Evolutionary conservation across 2,113 vertebrate species (phyloP).

Genomic region (Mustelus asterias): DNA sequence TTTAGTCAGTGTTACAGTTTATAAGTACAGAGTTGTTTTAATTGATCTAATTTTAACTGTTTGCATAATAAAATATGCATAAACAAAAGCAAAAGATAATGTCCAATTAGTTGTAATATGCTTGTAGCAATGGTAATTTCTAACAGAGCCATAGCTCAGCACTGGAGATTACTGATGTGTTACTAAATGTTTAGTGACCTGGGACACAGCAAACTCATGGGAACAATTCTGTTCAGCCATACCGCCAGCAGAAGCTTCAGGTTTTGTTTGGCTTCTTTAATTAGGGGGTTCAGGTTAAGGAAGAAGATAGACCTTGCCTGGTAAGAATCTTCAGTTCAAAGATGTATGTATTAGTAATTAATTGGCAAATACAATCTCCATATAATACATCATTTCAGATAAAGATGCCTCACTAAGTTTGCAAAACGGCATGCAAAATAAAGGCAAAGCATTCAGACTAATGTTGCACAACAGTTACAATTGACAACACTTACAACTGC

Average conservation of each 20-base stretch:
- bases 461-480: neutral
- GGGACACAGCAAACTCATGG: constrained; percentile 11
- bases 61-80: neutral
- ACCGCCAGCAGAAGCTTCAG: neutral
- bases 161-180: constrained; percentile 20
- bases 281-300: neutral
- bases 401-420: neutral
- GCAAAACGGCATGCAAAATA: neutral
- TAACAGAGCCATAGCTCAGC: neutral
- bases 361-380: neutral
- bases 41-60: neutral
- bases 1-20: neutral
- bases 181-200: constrained; percentile 1
- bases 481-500: neutral
- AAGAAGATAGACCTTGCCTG: neutral
- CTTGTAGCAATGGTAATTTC: neutral
- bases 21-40: neutral
- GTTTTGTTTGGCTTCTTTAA: neutral
- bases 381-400: neutral
- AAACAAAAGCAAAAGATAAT: neutral
- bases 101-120: neutral
- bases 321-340: neutral
- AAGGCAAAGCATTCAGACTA: neutral
- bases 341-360: neutral
- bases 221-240: constrained; percentile 10